Conservation (phyloP, 2,113 vertebrate genomes). For the Sarotherodon lohbergeri region DNA sequence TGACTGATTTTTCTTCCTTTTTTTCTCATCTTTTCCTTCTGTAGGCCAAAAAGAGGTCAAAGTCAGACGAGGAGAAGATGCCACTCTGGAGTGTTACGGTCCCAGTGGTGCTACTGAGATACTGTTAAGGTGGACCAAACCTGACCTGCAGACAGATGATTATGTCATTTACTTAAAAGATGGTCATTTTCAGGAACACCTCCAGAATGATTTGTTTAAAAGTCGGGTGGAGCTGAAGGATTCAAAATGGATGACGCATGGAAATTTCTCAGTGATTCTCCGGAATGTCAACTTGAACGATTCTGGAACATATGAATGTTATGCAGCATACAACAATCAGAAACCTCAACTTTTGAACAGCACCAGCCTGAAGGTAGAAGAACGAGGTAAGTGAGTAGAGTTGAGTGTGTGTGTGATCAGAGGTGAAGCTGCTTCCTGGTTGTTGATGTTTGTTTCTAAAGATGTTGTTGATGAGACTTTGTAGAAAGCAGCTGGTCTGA, state of each 20-base stretch:
- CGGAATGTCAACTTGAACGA: no score
- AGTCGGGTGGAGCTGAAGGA: no score
- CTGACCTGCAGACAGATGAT: fast-evolving
- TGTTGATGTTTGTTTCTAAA: neutral
- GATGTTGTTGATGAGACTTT: no score
- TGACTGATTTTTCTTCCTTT: neutral
- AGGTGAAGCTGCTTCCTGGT: neutral
- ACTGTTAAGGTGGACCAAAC: neutral
- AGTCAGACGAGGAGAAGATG: fast-evolving
- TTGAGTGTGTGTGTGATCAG: no score
- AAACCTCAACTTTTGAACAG: fast-evolving
- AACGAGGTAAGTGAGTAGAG: fast-evolving
- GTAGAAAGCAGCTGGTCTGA: neutral
- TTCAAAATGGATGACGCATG: no score
- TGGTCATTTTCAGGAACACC: fast-evolving
- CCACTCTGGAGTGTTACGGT: neutral
- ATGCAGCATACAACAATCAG: no score
- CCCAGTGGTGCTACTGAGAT: fast-evolving
- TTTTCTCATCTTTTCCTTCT: fast-evolving
- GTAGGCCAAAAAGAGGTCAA: fast-evolving
- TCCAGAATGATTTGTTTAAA: no score
- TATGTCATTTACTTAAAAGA: no score
- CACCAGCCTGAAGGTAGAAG: no score
- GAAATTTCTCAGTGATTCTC: no score
- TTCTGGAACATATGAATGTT: no score